phyloP scores from a whole-genome alignment of 2,113 vertebrate species.

The Megaptera novaeangliae region DNA sequence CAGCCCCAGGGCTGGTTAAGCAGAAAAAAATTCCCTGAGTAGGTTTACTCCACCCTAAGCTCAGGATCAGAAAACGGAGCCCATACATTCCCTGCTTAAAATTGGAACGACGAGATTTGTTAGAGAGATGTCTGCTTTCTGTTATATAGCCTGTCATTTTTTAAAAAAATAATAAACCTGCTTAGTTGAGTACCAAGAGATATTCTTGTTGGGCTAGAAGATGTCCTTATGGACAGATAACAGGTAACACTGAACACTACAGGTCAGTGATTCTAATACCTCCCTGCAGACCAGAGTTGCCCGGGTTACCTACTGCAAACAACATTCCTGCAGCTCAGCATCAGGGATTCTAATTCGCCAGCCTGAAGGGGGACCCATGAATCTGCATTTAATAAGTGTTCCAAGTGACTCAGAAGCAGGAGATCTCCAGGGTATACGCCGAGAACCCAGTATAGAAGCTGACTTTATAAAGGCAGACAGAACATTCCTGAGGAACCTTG shows the following conservation, averaged over 20 bases:
- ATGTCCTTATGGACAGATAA: background rate
- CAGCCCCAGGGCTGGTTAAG: background rate
- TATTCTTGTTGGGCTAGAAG: background rate
- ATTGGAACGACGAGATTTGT: background rate
- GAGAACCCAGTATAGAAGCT: background rate
- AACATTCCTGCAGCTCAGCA: background rate
- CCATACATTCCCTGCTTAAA: background rate
- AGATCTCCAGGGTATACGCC: too few relatives aligned
- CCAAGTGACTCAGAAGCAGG: background rate
- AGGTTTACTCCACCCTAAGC: background rate
- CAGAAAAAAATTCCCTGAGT: background rate
- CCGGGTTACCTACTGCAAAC: background rate
- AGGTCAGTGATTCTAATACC: background rate
- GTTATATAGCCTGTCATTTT: background rate
- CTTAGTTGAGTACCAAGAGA: background rate
- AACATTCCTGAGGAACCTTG: background rate
- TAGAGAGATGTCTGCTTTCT: background rate
- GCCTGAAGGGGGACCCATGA: background rate
- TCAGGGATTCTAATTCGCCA: background rate
- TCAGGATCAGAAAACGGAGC: background rate
- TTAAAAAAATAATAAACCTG: background rate
- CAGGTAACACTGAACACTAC: background rate
- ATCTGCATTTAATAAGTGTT: background rate
- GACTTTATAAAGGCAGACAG: background rate
- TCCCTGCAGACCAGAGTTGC: background rate